Conservation (phyloP, 2,797 vertebrate species). For the Borostomias antarcticus region DNA sequence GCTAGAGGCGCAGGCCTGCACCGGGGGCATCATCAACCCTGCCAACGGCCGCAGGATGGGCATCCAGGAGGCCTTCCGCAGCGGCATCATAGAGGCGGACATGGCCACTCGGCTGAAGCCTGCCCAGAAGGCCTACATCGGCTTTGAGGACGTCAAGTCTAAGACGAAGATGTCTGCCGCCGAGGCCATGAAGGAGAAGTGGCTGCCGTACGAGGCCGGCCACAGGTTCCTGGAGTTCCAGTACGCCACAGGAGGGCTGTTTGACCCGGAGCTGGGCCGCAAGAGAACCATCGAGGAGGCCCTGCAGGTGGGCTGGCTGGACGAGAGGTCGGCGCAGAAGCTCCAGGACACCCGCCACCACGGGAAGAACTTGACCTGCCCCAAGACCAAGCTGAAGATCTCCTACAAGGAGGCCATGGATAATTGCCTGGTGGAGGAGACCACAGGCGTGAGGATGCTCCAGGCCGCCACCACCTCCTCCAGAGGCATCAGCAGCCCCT, state of each 20-base stretch:
- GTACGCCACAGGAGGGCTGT: slow-evolving; percentile 89
- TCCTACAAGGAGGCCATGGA: slow-evolving; percentile 93
- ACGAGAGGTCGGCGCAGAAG: slow-evolving; percentile 82
- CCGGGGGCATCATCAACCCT: slow-evolving; percentile 91
- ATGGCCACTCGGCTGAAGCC: slow-evolving; percentile 88
- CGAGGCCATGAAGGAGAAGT: slow-evolving; percentile 91
- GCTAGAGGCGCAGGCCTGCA: slow-evolving; percentile 95
- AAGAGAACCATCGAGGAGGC: slow-evolving; percentile 87
- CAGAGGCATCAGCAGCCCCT: slow-evolving; percentile 92
- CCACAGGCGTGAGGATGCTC: slow-evolving; percentile 87
- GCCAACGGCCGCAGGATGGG: slow-evolving; percentile 82
- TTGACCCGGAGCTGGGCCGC: slow-evolving; percentile 85
- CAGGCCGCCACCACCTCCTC: slow-evolving; percentile 89
- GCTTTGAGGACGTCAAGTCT: slow-evolving; percentile 89
- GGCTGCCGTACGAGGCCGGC: slow-evolving; percentile 95
- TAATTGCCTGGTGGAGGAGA: slow-evolving; percentile 89
- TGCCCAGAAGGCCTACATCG: slow-evolving; percentile 91
- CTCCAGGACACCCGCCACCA: slow-evolving; percentile 85
- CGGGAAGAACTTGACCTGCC: slow-evolving; percentile 90
- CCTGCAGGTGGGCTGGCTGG: slow-evolving; percentile 86
- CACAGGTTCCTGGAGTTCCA: slow-evolving; percentile 96
- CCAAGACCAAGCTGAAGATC: slow-evolving; percentile 95
- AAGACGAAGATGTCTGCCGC: slow-evolving; percentile 89
- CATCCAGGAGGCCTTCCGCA: slow-evolving; percentile 84
- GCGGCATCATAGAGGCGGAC: slow-evolving; percentile 83